phyloP scores from a whole-genome alignment of 53 echinoderm and acorn worm genomes.

The Arbacia lixula region DNA sequence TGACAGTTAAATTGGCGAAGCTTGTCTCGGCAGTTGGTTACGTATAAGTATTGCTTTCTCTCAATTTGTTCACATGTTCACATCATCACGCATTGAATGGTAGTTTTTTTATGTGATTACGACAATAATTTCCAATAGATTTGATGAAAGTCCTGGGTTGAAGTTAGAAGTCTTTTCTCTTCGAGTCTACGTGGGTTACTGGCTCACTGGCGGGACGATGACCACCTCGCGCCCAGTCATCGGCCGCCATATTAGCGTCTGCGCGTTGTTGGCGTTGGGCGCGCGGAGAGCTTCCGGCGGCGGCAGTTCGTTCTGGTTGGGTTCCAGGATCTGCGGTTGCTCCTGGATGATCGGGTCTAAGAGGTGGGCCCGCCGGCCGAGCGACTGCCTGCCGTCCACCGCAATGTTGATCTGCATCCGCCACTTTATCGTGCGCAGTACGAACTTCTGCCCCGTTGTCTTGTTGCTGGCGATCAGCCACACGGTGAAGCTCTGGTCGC shows the following conservation, averaged over 20 bases:
- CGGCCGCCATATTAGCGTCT: conserved; percentile 96
- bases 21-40: conserved; percentile 41
- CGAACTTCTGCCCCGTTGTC: conserved; percentile 94
- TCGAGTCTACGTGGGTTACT: conserved; percentile 45
- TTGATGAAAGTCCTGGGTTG: too few species aligned
- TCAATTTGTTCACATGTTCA: too few species aligned
- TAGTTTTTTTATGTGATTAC: too few species aligned
- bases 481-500: conserved; percentile 98
- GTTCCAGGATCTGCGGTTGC: conserved; percentile 85
- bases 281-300: conserved; percentile 93
- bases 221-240: conserved; percentile 84
- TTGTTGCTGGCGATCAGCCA: conserved; percentile 97
- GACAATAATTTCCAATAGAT: too few species aligned
- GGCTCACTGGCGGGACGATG: conserved; percentile 96
- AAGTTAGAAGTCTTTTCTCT: too few species aligned
- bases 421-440: conserved; percentile 96
- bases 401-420: conserved; percentile 96
- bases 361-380: conserved; percentile 86
- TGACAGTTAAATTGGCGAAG: too few species aligned
- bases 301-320: conserved; percentile 88
- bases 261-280: conserved; percentile 98
- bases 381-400: conserved; percentile 83
- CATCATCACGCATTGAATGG: too few species aligned
- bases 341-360: conserved; percentile 94
- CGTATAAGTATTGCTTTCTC: conserved; percentile 32